Base-by-base conservation (phyloP, 2,888 invertebrate species). In the Heliconius charithonia region DNA sequence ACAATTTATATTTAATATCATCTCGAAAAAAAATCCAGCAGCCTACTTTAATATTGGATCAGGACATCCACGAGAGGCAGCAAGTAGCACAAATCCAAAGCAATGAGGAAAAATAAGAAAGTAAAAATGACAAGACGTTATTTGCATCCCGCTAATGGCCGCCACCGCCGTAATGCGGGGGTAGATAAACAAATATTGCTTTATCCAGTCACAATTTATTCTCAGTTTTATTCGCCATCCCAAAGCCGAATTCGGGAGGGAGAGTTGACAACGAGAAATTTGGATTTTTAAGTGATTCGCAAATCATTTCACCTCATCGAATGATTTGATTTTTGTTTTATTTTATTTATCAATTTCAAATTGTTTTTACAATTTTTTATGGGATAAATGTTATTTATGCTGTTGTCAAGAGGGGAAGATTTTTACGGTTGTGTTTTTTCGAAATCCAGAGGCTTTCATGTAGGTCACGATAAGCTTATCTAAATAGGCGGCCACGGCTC, bases 171-270 rank as follows among this genome's bases (percentile, higher is more conserved):
- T 93, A 93, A 93, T 93, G 93, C 93, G 92, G 92, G 94, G 94
- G 94, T 92, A 93, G 93, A 91, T 91, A 93, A 93, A 94, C 94
- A 94, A 95, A 94, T 94, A 94, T 94, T 93, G 92, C 94, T 94
- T 94, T 93, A 94, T 94, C 93, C 95, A 93, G 91, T 91, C 91
- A 92, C 93, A 94, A 95, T 95, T 94, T 95, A 94, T 95, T 94
- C 93, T 90, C 91, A 88, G 90, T 90, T 87, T 93, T 92, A 91
- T 94, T 92, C 91, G 90, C 92, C 89, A 91, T 91, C 91, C 90
- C 88, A 86, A 89, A 88, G 90, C 88, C 91, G 90, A 89, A 92
- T 90, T 87, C 89, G 88, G 87, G 86, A 89, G 91, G 91, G 90
- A 91, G 32, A 92, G 87, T 87, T 87, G 89, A 90, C 92, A 91